These are phyloP conservation scores for Redunca redunca DNA, from an alignment of 2,113 vertebrate species.

Conservation along the genomic window DNA sequence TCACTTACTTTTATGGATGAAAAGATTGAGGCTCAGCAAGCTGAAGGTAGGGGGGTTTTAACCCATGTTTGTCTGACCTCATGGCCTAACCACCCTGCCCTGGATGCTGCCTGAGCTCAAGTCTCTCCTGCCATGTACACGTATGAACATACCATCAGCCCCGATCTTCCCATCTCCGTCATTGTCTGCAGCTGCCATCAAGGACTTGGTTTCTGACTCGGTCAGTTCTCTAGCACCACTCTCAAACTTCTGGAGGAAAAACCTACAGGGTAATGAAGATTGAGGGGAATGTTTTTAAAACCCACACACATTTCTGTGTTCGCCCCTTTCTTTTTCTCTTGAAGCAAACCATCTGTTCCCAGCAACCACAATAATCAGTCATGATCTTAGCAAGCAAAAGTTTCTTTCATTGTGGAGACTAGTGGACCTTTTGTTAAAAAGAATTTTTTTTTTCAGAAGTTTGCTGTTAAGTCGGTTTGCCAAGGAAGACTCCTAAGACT, in stretches of 20 bases:
- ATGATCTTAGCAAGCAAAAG: background rate
- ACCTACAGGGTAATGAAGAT: slow-evolving; percentile 78
- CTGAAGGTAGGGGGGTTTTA: background rate
- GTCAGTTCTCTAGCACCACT: slow-evolving; percentile 89
- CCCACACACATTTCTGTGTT: background rate
- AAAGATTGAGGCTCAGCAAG: background rate
- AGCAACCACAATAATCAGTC: background rate
- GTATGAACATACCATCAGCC: slow-evolving; percentile 84
- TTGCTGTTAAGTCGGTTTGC: background rate
- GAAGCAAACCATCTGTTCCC: background rate
- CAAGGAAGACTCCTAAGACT: background rate
- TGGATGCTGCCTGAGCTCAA: no score
- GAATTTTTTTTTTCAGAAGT: background rate
- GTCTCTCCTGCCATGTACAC: background rate
- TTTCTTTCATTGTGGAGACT: background rate
- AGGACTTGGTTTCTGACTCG: slow-evolving; percentile 87
- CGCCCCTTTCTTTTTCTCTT: background rate
- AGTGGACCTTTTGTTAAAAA: background rate
- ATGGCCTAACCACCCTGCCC: background rate
- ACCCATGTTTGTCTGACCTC: background rate
- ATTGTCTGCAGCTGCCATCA: slow-evolving; percentile 90
- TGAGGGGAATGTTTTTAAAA: background rate
- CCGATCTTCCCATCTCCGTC: slow-evolving; percentile 95
- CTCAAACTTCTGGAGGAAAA: slow-evolving; percentile 93
- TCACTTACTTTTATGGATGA: background rate